Evolutionary conservation across 2,113 vertebrate species (phyloP), one percentile per base, ranked within the genome.

Genomic region (Lagopus muta): DNA sequence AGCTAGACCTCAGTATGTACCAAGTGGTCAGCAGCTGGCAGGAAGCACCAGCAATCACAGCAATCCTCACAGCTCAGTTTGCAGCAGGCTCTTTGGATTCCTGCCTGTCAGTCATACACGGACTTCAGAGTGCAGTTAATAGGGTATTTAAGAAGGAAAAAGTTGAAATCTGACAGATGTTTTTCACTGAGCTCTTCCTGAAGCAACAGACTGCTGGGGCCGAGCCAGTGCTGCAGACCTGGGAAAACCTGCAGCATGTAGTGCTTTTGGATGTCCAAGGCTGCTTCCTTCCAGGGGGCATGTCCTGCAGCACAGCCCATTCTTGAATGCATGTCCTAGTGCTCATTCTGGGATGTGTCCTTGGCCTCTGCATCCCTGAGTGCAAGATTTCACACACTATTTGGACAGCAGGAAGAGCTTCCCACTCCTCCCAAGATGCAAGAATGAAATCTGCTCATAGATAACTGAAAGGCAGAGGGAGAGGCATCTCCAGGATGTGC

Each of bases 41-140:
- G 71, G 82, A 91, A 87, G 52, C 48, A 36, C n/a, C 65, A 54
- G 85, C 14, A 3, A 89, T 57, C 58, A 79, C 78, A 85, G 57
- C 71, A 79, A 76, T 58, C 75, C 89, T 70, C 71, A 54, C 71
- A 73, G 90, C 82, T 94, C 71, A 25, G 45, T 70, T 38, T 88
- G 67, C 65, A 95, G 72, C 38, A 86, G n/a, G 72, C 60, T 74
- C 12, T 82, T 90, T 88, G 94, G 90, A 95, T 80, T 83, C 72
- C 86, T 88, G 72, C 85, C 67, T 82, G 58, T 54, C 73, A 92
- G 82, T 58, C 76, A 83, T 42, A 60, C 72, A 55, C 86, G 22
- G 82, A 48, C 58, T 94, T 75, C 69, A 86, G 40, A 71, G 36
- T 13, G 54, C 82, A 19, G 8, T 14, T 58, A 93, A 71, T 1